Conservation (phyloP, 2,113 vertebrate species). For the Onychorhynchus coronatus region DNA sequence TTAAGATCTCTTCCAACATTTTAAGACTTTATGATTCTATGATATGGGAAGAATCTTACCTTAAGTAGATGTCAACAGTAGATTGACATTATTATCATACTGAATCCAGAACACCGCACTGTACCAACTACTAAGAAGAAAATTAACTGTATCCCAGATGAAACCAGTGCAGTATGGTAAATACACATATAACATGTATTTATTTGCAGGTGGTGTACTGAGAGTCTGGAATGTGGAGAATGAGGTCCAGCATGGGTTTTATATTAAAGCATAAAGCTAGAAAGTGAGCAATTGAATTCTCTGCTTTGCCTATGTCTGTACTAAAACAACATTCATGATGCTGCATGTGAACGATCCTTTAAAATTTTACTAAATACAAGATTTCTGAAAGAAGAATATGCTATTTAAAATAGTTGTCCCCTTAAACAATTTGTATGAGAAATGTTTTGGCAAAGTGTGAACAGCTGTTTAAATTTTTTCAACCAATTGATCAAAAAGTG, state of each 20-base stretch:
- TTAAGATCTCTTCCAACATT: neutral
- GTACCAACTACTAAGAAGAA: neutral
- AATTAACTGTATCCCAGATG: neutral
- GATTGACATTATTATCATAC: neutral
- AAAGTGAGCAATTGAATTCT: neutral
- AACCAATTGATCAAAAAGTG: conserved; percentile 16
- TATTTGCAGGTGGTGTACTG: neutral
- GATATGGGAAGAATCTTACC: neutral
- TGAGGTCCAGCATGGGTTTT: neutral
- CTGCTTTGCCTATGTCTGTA: neutral
- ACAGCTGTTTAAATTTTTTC: conserved; percentile 36
- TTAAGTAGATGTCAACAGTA: neutral
- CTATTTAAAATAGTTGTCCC: neutral
- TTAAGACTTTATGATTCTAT: neutral
- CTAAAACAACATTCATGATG: neutral
- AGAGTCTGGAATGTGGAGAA: neutral
- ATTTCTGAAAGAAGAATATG: neutral
- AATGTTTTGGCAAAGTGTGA: neutral
- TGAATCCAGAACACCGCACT: neutral
- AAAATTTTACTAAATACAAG: neutral
- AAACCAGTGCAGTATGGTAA: neutral
- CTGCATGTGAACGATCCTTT: neutral
- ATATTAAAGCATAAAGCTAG: neutral
- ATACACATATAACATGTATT: neutral
- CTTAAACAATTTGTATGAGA: neutral